Evolutionary conservation across 2,888 invertebrate genomes (phyloP), one percentile per base, ranked within the genome.

Genomic region (Platycheirus albimanus): DNA sequence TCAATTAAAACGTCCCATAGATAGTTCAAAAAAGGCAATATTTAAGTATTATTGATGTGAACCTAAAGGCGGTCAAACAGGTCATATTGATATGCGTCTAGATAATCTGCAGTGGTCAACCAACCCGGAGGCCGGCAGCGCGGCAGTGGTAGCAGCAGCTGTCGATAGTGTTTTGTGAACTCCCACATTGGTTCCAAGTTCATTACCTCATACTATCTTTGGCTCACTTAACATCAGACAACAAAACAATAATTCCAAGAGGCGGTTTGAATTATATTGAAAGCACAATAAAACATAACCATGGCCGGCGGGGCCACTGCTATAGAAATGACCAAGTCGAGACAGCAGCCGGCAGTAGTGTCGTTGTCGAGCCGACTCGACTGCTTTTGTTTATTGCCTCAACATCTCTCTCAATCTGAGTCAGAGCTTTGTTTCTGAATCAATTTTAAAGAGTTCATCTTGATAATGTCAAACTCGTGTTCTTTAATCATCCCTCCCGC

Each of bases 111-210:
- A 47, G 33, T 64, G 66, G 66, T 74, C 69, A 70, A 56, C 54
- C 63, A 80, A 69, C 56, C 15, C 38, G 19, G 38, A n/a, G n/a
- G 30, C 19, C 3, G 20, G 20, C 43, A n/a, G n/a, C n/a, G n/a
- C n/a, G n/a, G 17, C 43, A 15, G 7, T 41, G n/a, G n/a, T n/a
- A n/a, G 4, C 13, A 7, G 41, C 45, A 13, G 54, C 28, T 51
- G 36, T 54, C 24, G 19, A 51, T 24, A 38, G 13, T 38, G 28
- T 41, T 36, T 41, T 15, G 7, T 38, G n/a, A 17, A 54, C 74
- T 49, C 81, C 81, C 81, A 81, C 81, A 47, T 45, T 49, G 28
- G 30, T 71, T 81, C 77, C 81, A 81, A 81, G 81, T 81, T 81
- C 81, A 81, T 81, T 81, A 81, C 76, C 67, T 81, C 81, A 72